phyloP scores from a whole-genome alignment of 2,888 invertebrate genomes.

The Tillus elongatus region DNA sequence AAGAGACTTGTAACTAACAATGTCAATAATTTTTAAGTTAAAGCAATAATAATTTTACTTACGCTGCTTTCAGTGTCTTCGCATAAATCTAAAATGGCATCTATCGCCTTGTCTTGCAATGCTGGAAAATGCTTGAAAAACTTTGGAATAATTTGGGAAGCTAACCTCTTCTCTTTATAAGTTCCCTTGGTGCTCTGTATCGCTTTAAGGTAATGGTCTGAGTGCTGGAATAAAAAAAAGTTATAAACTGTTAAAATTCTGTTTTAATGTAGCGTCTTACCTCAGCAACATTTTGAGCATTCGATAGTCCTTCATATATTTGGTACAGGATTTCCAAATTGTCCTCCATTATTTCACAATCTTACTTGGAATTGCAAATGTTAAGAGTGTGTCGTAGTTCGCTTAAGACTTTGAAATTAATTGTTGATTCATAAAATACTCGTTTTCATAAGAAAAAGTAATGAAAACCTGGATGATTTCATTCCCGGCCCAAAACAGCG shows the following conservation, averaged over 20 bases:
- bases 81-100: conserved; percentile 88
- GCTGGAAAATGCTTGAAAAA: conserved; percentile 89
- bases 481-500: no score
- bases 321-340: not conserved
- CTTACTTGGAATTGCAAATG: no score
- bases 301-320: not conserved
- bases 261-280: no score
- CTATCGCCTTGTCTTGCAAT: conserved; percentile 76
- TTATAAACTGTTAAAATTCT: not conserved
- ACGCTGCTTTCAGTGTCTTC: conserved; percentile 91
- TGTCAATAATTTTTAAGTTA: no score
- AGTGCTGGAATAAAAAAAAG: conserved; percentile 56
- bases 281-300: not conserved
- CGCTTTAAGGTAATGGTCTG: conserved; percentile 78
- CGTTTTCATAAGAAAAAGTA: no score
- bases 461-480: no score
- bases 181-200: conserved; percentile 81
- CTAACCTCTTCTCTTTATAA: conserved; percentile 82
- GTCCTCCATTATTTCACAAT: not conserved
- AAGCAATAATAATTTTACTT: no score
- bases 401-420: no score
- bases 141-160: conserved; percentile 90
- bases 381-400: no score
- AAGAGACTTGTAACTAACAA: no score
- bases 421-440: no score